These are phyloP conservation scores for Myiotriccus ornatus DNA, from an alignment of 2,797 vertebrate genomes.

Conservation along the genomic window DNA sequence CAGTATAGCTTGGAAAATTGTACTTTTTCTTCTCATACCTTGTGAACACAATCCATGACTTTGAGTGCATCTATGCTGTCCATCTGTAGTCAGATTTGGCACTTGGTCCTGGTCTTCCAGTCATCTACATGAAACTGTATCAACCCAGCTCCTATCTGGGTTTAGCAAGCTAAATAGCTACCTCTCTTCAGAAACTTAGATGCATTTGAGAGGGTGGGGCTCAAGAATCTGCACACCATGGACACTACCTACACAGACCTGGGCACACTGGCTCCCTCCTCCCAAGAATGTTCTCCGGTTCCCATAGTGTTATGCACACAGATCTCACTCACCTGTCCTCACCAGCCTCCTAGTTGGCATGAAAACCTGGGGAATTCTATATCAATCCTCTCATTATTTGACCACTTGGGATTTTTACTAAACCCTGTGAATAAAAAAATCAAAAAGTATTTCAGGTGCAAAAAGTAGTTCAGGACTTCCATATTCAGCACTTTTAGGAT, in stretches of 20 bases:
- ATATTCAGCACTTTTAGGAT: not conserved
- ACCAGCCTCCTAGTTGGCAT: not conserved
- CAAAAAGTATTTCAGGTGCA: not conserved
- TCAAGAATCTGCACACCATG: not conserved
- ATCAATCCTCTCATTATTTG: not conserved
- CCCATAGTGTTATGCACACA: not conserved
- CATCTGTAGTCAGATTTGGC: not conserved
- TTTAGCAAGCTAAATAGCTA: not conserved
- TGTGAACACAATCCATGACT: not conserved
- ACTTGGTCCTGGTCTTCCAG: not conserved
- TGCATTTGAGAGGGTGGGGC: not conserved
- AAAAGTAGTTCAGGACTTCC: not conserved
- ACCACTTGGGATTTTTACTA: not conserved
- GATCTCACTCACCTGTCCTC: not conserved
- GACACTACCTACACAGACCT: not conserved
- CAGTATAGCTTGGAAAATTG: not conserved
- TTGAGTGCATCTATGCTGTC: accelerated
- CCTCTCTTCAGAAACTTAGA: not conserved
- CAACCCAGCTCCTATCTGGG: not conserved
- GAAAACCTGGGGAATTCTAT: not conserved
- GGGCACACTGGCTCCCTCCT: not conserved
- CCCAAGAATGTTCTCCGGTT: not conserved
- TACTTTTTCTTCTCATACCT: not conserved
- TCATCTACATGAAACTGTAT: not conserved
- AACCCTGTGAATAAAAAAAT: not conserved